A percentile compares a stretch with the other conserved stretches of the same genome.
phyloP scores from a whole-genome alignment of 2,888 invertebrate species.

The Thera britannica region DNA sequence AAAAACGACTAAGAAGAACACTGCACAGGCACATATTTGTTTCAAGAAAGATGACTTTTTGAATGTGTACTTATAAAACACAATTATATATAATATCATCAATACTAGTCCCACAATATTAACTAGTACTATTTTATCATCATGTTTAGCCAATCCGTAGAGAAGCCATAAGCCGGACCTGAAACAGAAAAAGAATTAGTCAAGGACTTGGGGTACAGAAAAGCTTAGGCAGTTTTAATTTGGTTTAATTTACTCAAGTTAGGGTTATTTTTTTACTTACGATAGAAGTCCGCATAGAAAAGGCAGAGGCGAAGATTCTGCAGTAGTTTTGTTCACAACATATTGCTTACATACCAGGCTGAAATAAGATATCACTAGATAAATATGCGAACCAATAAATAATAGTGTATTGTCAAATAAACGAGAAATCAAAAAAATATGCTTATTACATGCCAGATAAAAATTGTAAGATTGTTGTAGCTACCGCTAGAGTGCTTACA shows the following conservation, averaged over 20 bases:
- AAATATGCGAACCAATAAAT: neutral
- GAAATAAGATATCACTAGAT: conserved; percentile 26
- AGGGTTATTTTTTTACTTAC: conserved; percentile 74
- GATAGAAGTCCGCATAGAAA: conserved; percentile 91
- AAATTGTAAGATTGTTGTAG: conserved; percentile 92
- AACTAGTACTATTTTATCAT: conserved; percentile 89
- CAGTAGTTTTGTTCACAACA: conserved; percentile 89
- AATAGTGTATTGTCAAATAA: neutral
- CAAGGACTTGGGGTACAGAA: neutral
- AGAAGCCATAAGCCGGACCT: conserved; percentile 92
- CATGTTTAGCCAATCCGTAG: conserved; percentile 90
- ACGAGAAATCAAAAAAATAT: neutral
- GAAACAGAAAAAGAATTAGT: conserved; percentile 53
- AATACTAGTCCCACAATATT: conserved; percentile 90
- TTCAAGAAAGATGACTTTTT: conserved; percentile 87
- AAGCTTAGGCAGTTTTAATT: neutral
- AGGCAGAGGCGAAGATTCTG: conserved; percentile 90
- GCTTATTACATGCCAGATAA: conserved; percentile 92
- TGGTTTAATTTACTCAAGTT: neutral
- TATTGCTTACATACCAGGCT: conserved; percentile 92
- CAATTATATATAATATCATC: conserved; percentile 88
- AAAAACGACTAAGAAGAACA: conserved; percentile 82
- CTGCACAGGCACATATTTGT: conserved; percentile 83
- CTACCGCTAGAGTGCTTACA: conserved; percentile 84
- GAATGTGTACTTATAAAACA: conserved; percentile 90